Percentiles rank a stretch among this genome's conserved stretches.
These are phyloP conservation scores for Agriopis marginaria DNA, from an alignment of 2,888 invertebrate species.

Conservation along the genomic window DNA sequence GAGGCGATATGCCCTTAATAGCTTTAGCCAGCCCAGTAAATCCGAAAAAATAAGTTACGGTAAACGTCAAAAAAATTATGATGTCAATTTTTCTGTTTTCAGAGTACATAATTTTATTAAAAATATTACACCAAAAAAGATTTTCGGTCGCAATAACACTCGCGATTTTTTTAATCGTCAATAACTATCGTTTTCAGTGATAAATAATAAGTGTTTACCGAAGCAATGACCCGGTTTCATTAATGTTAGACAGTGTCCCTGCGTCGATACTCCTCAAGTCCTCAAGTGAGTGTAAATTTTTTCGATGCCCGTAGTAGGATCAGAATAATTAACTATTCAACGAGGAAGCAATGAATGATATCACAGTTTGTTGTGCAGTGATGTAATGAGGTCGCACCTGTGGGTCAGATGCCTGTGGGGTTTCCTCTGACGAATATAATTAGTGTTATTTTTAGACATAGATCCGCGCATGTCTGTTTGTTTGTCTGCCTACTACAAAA, in stretches of 20 bases:
- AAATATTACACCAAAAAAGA: constrained; percentile 58
- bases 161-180: constrained; percentile 50
- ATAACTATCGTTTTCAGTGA: constrained; percentile 46
- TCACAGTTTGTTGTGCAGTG: constrained; percentile 69
- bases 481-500: constrained; percentile 60
- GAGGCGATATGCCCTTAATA: too few species aligned
- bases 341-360: constrained; percentile 77
- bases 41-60: constrained; percentile 56
- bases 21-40: too few species aligned
- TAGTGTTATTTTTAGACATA: constrained; percentile 76
- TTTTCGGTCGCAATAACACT: constrained; percentile 51
- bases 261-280: constrained; percentile 40
- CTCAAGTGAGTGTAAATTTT: constrained; percentile 53
- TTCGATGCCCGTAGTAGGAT: constrained; percentile 35
- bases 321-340: constrained; percentile 64
- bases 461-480: constrained; percentile 63
- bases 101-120: constrained; percentile 61
- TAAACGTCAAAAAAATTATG: constrained; percentile 53
- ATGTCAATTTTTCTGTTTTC: constrained; percentile 50
- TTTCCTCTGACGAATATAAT: constrained; percentile 42
- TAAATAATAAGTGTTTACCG: constrained; percentile 42
- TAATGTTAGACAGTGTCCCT: constrained; percentile 46
- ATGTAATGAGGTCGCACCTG: constrained; percentile 37
- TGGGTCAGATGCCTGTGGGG: constrained; percentile 18
- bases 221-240: constrained; percentile 43